Evolutionary conservation across 2,113 vertebrate genomes (phyloP), one percentile per base, ranked within the genome.

Genomic region (Bucco capensis): DNA sequence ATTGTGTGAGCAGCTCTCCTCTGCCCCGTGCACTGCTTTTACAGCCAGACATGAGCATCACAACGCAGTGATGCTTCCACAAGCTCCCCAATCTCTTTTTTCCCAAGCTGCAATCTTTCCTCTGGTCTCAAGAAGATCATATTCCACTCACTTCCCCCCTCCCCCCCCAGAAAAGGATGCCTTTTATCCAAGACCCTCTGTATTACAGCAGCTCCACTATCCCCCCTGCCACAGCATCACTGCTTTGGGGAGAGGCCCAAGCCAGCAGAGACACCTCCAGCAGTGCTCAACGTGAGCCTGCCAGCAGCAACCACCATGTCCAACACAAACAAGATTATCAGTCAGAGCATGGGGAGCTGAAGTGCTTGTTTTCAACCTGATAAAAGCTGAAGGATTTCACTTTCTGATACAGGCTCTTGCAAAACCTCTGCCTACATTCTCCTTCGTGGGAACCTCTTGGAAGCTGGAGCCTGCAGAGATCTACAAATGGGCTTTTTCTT

Each of bases 1-100:
- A 31, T 14, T 0, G 0, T 4, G 1, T 31, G 42, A 92, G 23
- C 10, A 10, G 30, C 65, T 60, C 35, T 65, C 21, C 58, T 57
- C 21, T 57, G 30, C 38, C 31, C 70, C 56, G 1, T 1, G 5
- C 28, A 3, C 12, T 49, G 40, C 31, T 60, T 16, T 19, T 3
- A 3, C 6, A n/a, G 21, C 33, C 33, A 54, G 31, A 31, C 50
- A 67, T 2, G 4, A 4, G 50, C 21, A 65, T 35, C 14, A 1
- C 50, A 54, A 13, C 42, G 7, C 21, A 44, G 31, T 5, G 49
- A 37, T 19, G 6, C 5, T 22, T 23, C 38, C 22, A n/a, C 19
- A 81, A 49, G 37, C 31, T 35, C 50, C 60, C 24, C 1, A 47
- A 1, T 24, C 17, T 30, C 31, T 15, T 17, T 33, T 13, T 25